A percentile compares a stretch with the other conserved stretches of the same genome.
These are phyloP conservation scores for Malthinus seriepunctatus DNA, from an alignment of 2,888 invertebrate species.

Conservation along the genomic window DNA sequence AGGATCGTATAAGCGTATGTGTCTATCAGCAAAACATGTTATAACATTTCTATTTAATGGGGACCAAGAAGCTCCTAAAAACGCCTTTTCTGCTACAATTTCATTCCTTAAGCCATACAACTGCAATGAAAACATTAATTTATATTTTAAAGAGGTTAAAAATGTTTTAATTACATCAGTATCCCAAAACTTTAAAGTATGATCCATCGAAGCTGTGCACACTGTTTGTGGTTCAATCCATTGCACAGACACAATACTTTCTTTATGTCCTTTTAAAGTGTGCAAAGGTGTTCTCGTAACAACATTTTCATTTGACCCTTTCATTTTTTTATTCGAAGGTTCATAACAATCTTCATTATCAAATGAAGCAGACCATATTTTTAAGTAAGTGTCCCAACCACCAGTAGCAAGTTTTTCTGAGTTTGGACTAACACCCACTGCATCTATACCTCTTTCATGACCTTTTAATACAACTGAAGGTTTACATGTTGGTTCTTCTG, in stretches of 20 bases:
- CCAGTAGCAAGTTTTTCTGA: conserved; percentile 75
- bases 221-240: conserved; percentile 83
- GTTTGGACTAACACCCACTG: conserved; percentile 76
- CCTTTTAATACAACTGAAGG: conserved; percentile 84
- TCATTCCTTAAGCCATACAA: conserved; percentile 81
- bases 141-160: background rate
- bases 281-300: conserved; percentile 72
- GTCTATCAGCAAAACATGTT: conserved; percentile 89
- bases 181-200: conserved; percentile 63
- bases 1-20: conserved; percentile 90
- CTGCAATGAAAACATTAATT: conserved; percentile 31
- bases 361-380: conserved; percentile 80
- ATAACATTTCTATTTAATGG: conserved; percentile 72
- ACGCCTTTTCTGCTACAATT: conserved; percentile 87
- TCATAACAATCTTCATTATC: conserved; percentile 45
- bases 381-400: conserved; percentile 90
- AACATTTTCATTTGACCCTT: conserved; percentile 24
- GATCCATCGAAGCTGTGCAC: conserved; percentile 93
- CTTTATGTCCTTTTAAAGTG: conserved; percentile 91
- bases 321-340: conserved; percentile 46
- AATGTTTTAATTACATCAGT: conserved; percentile 58
- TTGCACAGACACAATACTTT: conserved; percentile 81
- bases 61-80: conserved; percentile 86
- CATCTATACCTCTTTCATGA: conserved; percentile 91
- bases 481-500: conserved; percentile 62